A percentile compares a stretch with the other conserved stretches of the same genome.
phyloP scores from a whole-genome alignment of 2,797 vertebrate species.

The Protonibea diacanthus region DNA sequence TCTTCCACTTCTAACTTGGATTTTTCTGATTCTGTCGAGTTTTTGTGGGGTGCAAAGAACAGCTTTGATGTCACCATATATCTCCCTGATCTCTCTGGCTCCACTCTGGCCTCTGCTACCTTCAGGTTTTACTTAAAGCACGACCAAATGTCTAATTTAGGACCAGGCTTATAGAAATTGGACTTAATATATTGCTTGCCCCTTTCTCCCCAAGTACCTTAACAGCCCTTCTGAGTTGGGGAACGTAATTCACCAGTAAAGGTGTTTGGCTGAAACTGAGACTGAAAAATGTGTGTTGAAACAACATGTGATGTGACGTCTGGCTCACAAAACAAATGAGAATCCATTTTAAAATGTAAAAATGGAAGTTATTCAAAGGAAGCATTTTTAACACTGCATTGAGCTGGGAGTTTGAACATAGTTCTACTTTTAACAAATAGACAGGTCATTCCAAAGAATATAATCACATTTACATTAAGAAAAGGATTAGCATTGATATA shows the following conservation, averaged over 20 bases:
- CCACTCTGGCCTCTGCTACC: conserved; percentile 62
- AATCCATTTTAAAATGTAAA: conserved; percentile 14
- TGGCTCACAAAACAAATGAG: neutral
- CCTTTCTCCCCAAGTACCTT: conserved; percentile 33
- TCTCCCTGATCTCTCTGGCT: conserved; percentile 79
- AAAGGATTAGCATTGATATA: neutral
- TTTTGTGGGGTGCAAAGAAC: conserved; percentile 70
- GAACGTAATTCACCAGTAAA: conserved; percentile 64
- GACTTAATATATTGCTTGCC: conserved; percentile 72
- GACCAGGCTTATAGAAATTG: conserved; percentile 77
- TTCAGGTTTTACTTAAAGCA: conserved; percentile 75
- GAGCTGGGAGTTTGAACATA: neutral
- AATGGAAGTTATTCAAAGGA: neutral
- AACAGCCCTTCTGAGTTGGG: conserved; percentile 49
- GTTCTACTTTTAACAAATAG: neutral
- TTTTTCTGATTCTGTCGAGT: conserved; percentile 64
- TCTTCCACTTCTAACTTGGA: conserved; percentile 41
- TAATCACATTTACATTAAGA: neutral
- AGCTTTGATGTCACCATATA: conserved; percentile 80
- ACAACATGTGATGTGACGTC: neutral
- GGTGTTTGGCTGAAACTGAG: conserved; percentile 44
- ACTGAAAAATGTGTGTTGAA: conserved; percentile 28
- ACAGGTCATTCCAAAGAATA: neutral
- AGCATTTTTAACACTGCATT: neutral
- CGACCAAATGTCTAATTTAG: conserved; percentile 75